Conservation (phyloP, 2,113 vertebrate species). For the Micronycteris hirsuta region DNA sequence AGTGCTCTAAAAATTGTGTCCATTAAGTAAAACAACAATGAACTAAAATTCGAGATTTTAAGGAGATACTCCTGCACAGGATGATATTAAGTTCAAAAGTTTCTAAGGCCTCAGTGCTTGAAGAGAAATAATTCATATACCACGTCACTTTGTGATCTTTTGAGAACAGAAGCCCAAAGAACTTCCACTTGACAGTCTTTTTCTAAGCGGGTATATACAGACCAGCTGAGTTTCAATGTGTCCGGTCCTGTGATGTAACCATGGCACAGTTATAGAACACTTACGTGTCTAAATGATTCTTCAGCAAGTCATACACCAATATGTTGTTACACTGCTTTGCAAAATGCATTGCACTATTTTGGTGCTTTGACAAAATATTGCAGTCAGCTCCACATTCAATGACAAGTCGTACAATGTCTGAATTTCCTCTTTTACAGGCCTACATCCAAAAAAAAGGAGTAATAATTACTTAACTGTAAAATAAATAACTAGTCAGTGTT, state of each 20-base stretch:
- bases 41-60: not conserved
- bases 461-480: not conserved
- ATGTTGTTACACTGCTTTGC: slow-evolving; percentile 93
- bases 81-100: not conserved
- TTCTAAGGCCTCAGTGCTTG: not conserved
- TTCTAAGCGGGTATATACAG: not conserved
- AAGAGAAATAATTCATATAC: not conserved
- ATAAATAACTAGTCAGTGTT: not conserved
- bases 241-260: not conserved
- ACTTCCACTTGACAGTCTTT: not conserved
- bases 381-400: slow-evolving; percentile 96
- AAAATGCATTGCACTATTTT: slow-evolving; percentile 90
- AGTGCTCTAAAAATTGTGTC: not conserved
- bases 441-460: slow-evolving; percentile 52
- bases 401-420: slow-evolving; percentile 93
- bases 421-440: slow-evolving; percentile 96
- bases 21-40: not conserved
- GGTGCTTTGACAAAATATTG: slow-evolving; percentile 94
- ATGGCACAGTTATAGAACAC: slow-evolving; percentile 59
- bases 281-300: slow-evolving; percentile 91
- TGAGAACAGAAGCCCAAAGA: not conserved
- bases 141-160: not conserved
- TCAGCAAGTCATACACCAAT: slow-evolving; percentile 91
- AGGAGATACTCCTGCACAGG: not conserved
- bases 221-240: not conserved